A percentile compares a stretch with the other conserved stretches of the same genome.
Conservation (phyloP, 1,140 invertebrate genomes). For the Probaryconus sp. region DNA sequence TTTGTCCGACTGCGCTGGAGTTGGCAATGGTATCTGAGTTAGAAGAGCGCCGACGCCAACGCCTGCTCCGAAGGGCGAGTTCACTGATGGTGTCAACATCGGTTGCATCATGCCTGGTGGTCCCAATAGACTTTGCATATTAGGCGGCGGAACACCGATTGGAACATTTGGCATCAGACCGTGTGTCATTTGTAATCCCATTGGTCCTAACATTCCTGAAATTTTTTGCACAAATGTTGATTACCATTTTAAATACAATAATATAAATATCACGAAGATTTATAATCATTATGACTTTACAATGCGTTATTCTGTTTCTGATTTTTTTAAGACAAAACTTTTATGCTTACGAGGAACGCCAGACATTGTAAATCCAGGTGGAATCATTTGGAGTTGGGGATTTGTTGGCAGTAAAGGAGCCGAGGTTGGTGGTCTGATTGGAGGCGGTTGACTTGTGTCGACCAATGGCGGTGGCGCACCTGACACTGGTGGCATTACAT, state of each 20-base stretch:
- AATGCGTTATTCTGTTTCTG: too few species aligned
- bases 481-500: conserved; percentile 65
- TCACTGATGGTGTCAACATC: conserved; percentile 76
- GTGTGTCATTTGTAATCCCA: conserved; percentile 79
- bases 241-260: conserved; percentile 1
- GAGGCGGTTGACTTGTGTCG: conserved; percentile 83
- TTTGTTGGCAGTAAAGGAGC: conserved; percentile 78
- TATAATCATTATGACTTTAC: conserved; percentile 3
- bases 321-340: too few species aligned
- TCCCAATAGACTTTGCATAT: conserved; percentile 79
- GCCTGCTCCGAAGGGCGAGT: conserved; percentile 75
- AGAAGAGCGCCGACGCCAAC: conserved; percentile 72
- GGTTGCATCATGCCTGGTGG: conserved; percentile 79
- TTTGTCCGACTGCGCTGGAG: conserved; percentile 76
- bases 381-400: conserved; percentile 78
- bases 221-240: too few species aligned
- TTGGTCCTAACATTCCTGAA: conserved; percentile 77
- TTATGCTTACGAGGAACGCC: conserved; percentile 79
- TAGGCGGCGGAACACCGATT: conserved; percentile 83
- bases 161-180: conserved; percentile 81
- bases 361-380: conserved; percentile 77
- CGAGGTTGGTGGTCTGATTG: conserved; percentile 74
- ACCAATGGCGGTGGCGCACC: conserved; percentile 70
- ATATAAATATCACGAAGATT: not conserved
- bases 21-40: conserved; percentile 76